A percentile compares a stretch with the other conserved stretches of the same genome.
Conservation (phyloP, 2,797 vertebrate species). For the Typhlichthys eigenmanni region DNA sequence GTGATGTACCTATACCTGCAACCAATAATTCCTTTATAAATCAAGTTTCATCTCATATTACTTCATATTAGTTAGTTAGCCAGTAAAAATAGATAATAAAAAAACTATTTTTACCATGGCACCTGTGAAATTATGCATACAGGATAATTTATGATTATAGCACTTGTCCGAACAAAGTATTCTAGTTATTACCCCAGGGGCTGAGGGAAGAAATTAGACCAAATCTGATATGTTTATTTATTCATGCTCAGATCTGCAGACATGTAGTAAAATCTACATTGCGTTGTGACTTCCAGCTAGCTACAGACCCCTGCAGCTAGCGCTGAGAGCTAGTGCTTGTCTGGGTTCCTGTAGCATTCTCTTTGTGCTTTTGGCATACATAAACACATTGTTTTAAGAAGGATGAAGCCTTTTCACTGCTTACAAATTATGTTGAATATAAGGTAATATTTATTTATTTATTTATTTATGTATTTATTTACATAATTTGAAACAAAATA, state of each 20-base stretch:
- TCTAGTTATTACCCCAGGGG: constrained; percentile 43
- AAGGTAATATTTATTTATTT: too few species aligned
- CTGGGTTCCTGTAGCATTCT: constrained; percentile 59
- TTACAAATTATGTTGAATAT: constrained; percentile 22
- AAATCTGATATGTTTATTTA: constrained; percentile 62
- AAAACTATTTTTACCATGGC: constrained; percentile 55
- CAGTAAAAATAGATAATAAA: constrained; percentile 48
- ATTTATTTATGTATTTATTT: too few species aligned
- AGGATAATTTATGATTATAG: constrained; percentile 60
- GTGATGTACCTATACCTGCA: too few species aligned
- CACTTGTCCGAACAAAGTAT: constrained; percentile 65
- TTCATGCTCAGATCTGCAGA: constrained; percentile 61
- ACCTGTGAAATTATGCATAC: constrained; percentile 55
- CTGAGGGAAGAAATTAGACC: constrained; percentile 51
- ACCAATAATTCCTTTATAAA: too few species aligned
- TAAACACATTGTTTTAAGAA: constrained; percentile 25
- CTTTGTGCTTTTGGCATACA: constrained; percentile 62
- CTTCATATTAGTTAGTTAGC: constrained; percentile 44
- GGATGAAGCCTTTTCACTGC: constrained; percentile 6
- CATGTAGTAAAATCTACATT: constrained; percentile 54
- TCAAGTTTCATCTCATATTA: constrained; percentile 17
- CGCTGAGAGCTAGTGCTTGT: constrained; percentile 60
- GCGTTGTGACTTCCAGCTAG: constrained; percentile 31
- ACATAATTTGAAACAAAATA: too few species aligned
- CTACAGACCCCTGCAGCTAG: constrained; percentile 39